A percentile compares a stretch with the other conserved stretches of the same genome.
phyloP scores from a whole-genome alignment of 2,888 invertebrate species.

The Eupithecia vulgata region DNA sequence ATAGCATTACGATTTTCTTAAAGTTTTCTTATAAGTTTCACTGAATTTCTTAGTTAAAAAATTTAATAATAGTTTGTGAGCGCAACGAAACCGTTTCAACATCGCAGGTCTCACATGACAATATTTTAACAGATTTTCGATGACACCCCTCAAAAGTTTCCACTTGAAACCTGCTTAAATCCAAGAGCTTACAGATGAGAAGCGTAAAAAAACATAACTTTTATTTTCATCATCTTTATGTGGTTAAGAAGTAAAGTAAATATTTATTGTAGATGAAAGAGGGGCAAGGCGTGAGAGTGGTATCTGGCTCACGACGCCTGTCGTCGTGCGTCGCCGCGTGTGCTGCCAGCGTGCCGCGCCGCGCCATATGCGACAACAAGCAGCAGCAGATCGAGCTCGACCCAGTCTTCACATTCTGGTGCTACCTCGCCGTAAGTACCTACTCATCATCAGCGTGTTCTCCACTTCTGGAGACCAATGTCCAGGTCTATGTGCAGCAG shows the following conservation, averaged over 20 bases:
- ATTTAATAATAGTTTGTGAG: too few relatives aligned
- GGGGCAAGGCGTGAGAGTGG: constrained; percentile 59
- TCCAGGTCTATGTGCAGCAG: neutral
- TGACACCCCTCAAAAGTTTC: neutral
- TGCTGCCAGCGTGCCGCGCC: constrained; percentile 83
- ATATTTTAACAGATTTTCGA: neutral
- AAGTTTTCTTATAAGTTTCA: too few relatives aligned
- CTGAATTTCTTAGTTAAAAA: too few relatives aligned
- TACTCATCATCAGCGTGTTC: neutral
- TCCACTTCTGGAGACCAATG: neutral
- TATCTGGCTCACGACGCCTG: constrained; percentile 62
- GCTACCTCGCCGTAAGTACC: constrained; percentile 86
- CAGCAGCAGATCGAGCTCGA: constrained; percentile 85
- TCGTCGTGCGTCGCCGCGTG: constrained; percentile 84
- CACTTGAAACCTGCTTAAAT: neutral
- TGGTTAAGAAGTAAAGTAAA: neutral
- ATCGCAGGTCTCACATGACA: neutral
- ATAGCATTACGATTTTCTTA: too few relatives aligned
- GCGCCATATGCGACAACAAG: constrained; percentile 84
- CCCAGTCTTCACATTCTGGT: constrained; percentile 88
- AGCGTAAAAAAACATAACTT: too few relatives aligned
- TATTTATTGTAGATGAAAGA: constrained; percentile 46
- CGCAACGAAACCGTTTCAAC: too few relatives aligned
- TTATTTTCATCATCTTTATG: neutral
- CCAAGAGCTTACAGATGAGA: neutral